Base-by-base conservation (phyloP, 2,113 vertebrate genomes). In the Apodemus speciosus region DNA sequence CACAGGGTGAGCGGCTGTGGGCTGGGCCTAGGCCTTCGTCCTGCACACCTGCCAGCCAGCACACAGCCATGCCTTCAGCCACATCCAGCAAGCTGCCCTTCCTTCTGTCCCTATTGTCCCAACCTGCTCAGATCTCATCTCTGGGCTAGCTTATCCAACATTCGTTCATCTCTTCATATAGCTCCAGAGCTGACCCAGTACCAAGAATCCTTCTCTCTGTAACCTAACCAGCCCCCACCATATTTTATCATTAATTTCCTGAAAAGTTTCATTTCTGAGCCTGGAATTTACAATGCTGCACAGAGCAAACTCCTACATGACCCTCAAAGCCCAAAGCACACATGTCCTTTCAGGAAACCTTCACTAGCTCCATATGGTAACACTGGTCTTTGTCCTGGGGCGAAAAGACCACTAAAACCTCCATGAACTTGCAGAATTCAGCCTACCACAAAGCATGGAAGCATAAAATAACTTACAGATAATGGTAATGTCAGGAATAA, bases 301-400 rank as follows among this genome's bases (percentile, higher is more conserved):
- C 23, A 13, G 8, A 21, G 71, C 38, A 93, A 95, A 94, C 77
- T 66, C 76, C 43, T 69, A 53, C 0, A 7, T 32, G 75, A 93
- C 13, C 76, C 76, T 88, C 88, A 96, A 90, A 95, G 72, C 62
- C 76, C 75, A 89, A 56, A 25, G 79, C 90, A 68, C 43, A 58
- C 27, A 27, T 75, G 10, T 46, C 79, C n/a, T 86, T 38, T 91
- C 92, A 66, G 21, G 77, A 56, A 84, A 86, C 27, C 35, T 72
- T 89, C 64, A 69, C 25, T 72, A 56, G 75, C 71, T 80, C 46
- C 40, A 15, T 90, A 38, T 43, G 64, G 53, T 64, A 51, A 32
- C 6, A 40, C 40, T 40, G 2, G 51, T 88, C 46, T 76, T 40
- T 35, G 35, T 75, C 6, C 51, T 60, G 35, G 40, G 9, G 58